Evolutionary conservation across 1,140 invertebrate species (phyloP), one percentile per base, ranked within the genome.

Genomic region (Glossosoma conforme): DNA sequence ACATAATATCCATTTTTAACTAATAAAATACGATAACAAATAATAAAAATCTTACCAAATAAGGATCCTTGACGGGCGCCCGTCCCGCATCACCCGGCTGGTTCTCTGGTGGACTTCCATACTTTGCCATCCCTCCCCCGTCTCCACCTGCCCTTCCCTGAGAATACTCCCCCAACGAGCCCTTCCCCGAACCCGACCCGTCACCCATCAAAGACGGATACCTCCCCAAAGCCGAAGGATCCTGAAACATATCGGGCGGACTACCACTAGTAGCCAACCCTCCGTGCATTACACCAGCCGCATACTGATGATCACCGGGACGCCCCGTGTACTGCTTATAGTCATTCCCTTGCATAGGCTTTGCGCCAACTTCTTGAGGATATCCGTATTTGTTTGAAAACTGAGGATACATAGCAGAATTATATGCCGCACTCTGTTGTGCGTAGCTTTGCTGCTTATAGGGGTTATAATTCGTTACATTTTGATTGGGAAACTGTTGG

Each of bases 371-470:
- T 36, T 41, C 33, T 10, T 52, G 42, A 6, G 42, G 24, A 9
- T 38, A 21, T 1, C 22, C 42, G 35, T 44, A 52, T 20, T 44
- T 44, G 18, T 18, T 44, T 2, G 24, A 13, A 22, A 44, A 44
- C 19, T 45, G 37, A 11, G 50, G 50, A 38, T 45, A 52, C 42
- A 52, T 51, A 2, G 19, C 30, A 3, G 40, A 13, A 25, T 13
- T 38, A 35, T 37, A 40, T n/a, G n/a, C n/a, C 3, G 33, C 15
- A 14, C 37, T 52, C 18, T 24, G 40, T 10, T 22, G 19, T 1
- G 20, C 1, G 15, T 30, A 51, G 33, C 40, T 25, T 17, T 14
- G 21, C 24, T 19, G 13, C 10, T 24, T 37, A 15, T 38, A 28
- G 2, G 19, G 15, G 14, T 11, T 40, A 14, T 17, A n/a, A 17